phyloP scores from a whole-genome alignment of 2,888 invertebrate genomes.

The Zaprionus bogoriensis region DNA sequence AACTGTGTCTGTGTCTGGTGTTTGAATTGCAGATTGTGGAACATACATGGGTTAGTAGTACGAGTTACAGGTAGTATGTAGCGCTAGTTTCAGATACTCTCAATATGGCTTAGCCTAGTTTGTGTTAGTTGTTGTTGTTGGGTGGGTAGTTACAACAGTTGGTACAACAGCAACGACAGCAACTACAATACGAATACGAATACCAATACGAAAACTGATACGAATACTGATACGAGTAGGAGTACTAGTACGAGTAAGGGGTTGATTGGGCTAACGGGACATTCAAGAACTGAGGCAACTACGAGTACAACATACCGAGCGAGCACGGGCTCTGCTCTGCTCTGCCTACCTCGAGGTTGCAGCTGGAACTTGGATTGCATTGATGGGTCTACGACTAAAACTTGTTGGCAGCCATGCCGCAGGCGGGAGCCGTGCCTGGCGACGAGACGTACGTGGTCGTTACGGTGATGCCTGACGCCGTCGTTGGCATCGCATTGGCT shows the following conservation, averaged over 20 bases:
- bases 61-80: conserved; percentile 15
- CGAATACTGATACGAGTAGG: too few relatives aligned
- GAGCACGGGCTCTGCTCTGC: neutral
- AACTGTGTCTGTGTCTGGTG: neutral
- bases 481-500: too few relatives aligned
- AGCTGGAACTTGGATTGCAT: conserved; percentile 39
- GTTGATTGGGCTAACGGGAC: too few relatives aligned
- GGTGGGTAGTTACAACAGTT: conserved; percentile 31
- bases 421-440: conserved; percentile 67
- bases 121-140: too few relatives aligned
- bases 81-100: conserved; percentile 30
- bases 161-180: conserved; percentile 45
- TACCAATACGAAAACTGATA: conserved; percentile 35
- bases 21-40: neutral
- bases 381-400: conserved; percentile 66
- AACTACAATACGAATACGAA: conserved; percentile 52
- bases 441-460: conserved; percentile 69
- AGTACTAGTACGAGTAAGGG: too few relatives aligned
- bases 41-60: conserved; percentile 7
- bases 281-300: conserved; percentile 19
- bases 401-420: conserved; percentile 79
- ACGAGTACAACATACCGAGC: conserved; percentile 22
- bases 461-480: conserved; percentile 39
- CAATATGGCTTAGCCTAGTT: conserved; percentile 31
- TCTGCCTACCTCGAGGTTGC: neutral